Evolutionary conservation across 2,888 invertebrate species (phyloP).

Genomic region (Acanthosepion esculentum): DNA sequence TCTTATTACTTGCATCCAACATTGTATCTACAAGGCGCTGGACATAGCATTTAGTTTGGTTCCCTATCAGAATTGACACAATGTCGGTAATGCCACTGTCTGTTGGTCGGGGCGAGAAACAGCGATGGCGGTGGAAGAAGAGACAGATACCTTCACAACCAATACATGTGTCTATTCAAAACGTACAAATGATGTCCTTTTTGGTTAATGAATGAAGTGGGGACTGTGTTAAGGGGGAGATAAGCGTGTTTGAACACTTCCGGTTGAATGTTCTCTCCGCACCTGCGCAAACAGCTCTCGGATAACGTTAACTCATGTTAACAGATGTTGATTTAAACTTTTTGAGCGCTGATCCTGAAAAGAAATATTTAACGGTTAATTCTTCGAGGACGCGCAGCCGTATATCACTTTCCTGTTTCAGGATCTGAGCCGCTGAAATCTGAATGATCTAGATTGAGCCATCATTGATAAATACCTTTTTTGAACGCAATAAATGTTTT

Average conservation of each 20-base stretch:
- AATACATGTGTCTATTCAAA: not conserved
- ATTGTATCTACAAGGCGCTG: not conserved
- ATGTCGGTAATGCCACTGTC: not conserved
- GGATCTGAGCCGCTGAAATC: not conserved
- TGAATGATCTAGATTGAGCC: not conserved
- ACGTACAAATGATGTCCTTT: not conserved
- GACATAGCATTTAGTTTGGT: not conserved
- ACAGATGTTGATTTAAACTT: not conserved
- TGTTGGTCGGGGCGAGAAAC: not conserved
- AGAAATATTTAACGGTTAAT: not conserved
- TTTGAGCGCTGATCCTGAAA: not conserved
- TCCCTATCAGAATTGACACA: not conserved
- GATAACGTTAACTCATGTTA: not conserved
- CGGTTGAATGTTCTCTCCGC: not conserved
- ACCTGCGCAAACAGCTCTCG: not conserved
- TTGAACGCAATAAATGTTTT: not conserved
- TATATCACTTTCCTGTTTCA: not conserved
- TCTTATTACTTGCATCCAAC: not conserved
- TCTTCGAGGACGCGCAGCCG: not conserved
- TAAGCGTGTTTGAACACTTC: not conserved
- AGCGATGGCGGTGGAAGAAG: not conserved
- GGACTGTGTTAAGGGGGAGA: not conserved
- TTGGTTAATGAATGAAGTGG: not conserved
- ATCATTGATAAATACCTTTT: not conserved
- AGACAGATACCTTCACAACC: not conserved